These are phyloP conservation scores for Eriosoma lanigerum DNA, from an alignment of 1,140 invertebrate genomes.

Conservation along the genomic window DNA sequence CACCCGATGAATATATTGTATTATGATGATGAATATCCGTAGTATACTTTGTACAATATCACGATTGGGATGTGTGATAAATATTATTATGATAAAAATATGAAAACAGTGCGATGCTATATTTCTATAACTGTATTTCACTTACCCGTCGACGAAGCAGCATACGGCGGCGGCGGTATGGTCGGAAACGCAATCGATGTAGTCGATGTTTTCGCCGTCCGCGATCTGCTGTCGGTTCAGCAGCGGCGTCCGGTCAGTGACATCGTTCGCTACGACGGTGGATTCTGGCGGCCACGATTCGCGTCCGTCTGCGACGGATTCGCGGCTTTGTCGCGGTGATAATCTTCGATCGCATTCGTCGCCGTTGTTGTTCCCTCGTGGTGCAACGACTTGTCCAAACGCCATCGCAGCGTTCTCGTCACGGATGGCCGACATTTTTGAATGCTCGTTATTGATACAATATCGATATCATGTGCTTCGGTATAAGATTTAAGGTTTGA, in stretches of 20 bases:
- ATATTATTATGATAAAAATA: too few relatives aligned
- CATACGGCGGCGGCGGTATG: background rate
- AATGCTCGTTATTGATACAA: too few relatives aligned
- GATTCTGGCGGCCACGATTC: background rate
- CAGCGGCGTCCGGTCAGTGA: slow-evolving; percentile 25
- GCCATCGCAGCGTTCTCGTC: background rate
- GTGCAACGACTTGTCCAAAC: background rate
- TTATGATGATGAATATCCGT: too few relatives aligned
- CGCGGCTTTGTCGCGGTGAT: too few relatives aligned
- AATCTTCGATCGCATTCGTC: background rate
- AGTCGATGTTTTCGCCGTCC: background rate
- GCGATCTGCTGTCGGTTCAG: background rate
- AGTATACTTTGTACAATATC: too few relatives aligned
- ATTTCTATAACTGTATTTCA: too few relatives aligned
- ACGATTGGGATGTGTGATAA: too few relatives aligned
- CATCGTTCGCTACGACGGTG: background rate
- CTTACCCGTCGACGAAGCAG: slow-evolving; percentile 2
- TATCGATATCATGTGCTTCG: too few relatives aligned
- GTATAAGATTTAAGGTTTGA: too few relatives aligned
- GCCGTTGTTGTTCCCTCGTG: background rate
- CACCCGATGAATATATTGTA: too few relatives aligned
- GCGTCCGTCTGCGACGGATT: background rate
- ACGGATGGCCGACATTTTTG: too few relatives aligned
- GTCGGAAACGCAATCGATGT: background rate
- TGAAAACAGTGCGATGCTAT: too few relatives aligned